A percentile compares a stretch with the other conserved stretches of the same genome.
Conservation (phyloP, 2,888 invertebrate genomes). For the Habrosyne pyritoides region DNA sequence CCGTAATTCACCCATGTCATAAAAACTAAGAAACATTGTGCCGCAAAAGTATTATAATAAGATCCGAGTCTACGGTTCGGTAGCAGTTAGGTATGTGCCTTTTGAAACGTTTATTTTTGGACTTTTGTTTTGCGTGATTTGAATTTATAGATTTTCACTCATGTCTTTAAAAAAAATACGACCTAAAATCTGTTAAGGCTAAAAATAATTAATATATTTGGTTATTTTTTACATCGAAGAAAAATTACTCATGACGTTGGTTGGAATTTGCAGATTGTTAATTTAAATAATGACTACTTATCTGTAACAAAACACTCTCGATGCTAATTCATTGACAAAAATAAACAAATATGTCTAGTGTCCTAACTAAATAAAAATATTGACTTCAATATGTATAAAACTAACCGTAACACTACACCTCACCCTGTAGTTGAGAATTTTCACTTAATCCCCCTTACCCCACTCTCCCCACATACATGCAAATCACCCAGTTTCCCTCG, state of each 20-base stretch:
- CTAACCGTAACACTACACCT: constrained; percentile 11
- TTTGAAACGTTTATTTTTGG: neutral
- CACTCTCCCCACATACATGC: constrained; percentile 48
- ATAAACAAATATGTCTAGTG: too few species aligned
- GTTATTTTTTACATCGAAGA: too few species aligned
- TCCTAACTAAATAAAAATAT: neutral
- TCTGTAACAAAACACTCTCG: too few species aligned
- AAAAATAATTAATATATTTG: too few species aligned
- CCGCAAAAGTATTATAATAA: constrained; percentile 67
- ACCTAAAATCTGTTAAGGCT: too few species aligned
- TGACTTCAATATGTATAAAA: neutral
- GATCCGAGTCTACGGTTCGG: constrained; percentile 20
- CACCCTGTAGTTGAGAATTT: constrained; percentile 36
- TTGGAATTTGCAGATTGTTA: too few species aligned
- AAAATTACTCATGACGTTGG: too few species aligned
- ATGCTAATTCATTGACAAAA: too few species aligned
- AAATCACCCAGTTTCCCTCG: constrained; percentile 51
- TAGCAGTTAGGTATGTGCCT: constrained; percentile 11
- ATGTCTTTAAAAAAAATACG: too few species aligned
- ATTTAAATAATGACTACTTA: too few species aligned
- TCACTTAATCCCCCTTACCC: constrained; percentile 43
- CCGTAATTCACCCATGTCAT: constrained; percentile 71
- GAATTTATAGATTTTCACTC: neutral
- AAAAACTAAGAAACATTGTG: constrained; percentile 73
- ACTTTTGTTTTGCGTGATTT: neutral